Evolutionary conservation across 2,888 invertebrate species (phyloP).

Genomic region (Limnephilus rhombicus): DNA sequence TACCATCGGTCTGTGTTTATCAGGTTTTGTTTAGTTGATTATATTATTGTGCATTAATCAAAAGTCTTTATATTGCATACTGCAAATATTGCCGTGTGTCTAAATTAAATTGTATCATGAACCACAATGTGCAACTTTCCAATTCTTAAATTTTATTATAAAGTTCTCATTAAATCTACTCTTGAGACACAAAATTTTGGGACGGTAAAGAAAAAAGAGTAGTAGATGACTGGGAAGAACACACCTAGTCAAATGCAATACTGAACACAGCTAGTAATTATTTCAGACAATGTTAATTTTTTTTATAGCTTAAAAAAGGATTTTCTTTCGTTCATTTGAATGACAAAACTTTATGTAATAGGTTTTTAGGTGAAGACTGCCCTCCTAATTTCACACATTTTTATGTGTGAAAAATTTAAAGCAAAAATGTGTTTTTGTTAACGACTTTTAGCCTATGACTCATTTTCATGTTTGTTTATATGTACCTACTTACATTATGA

Average conservation of each 20-base stretch:
- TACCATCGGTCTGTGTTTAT: neutral
- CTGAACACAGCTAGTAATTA: neutral
- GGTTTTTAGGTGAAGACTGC: neutral
- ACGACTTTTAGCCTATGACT: neutral
- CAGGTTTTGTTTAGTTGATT: neutral
- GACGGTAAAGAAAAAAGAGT: neutral
- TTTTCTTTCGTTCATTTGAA: neutral
- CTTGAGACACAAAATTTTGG: neutral
- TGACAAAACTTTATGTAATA: neutral
- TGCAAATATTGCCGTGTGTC: neutral
- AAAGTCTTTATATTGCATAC: neutral
- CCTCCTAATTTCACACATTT: neutral
- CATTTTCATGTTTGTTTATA: neutral
- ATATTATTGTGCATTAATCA: neutral
- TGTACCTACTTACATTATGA: no score
- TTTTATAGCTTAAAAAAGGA: no score
- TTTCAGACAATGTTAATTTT: no score
- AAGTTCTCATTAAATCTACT: neutral
- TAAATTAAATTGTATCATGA: neutral
- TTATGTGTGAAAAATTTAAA: neutral
- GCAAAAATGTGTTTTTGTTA: neutral
- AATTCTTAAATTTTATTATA: neutral
- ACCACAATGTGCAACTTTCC: neutral
- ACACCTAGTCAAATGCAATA: neutral
- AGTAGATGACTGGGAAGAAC: neutral